A percentile compares a stretch with the other conserved stretches of the same genome.
Evolutionary conservation across 2,113 vertebrate genomes (phyloP).

Genomic region (Dissostichus mawsoni): DNA sequence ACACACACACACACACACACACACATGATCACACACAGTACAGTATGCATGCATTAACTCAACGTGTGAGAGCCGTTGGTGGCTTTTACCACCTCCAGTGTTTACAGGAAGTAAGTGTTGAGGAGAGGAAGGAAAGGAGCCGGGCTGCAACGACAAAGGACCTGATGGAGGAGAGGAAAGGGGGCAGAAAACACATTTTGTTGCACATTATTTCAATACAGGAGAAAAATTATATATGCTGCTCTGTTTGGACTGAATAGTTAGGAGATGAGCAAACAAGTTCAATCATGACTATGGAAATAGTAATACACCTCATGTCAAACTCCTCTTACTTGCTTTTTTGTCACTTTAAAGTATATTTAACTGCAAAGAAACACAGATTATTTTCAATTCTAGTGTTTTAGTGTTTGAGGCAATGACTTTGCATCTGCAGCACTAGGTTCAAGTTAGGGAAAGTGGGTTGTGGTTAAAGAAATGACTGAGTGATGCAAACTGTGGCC

Average conservation of each 20-base stretch:
- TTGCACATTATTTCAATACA: neutral
- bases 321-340: neutral
- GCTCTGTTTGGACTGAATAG: too few species aligned
- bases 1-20: neutral
- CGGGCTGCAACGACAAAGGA: slow-evolving; percentile 20
- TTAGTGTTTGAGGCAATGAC: neutral
- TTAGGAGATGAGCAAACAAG: neutral
- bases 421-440: too few species aligned
- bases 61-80: neutral
- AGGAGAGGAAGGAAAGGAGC: slow-evolving; percentile 68
- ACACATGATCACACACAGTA: neutral
- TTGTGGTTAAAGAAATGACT: too few species aligned
- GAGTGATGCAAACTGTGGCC: too few species aligned
- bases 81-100: slow-evolving; percentile 39
- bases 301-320: neutral
- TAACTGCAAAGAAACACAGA: neutral
- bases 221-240: neutral
- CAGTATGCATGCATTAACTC: neutral
- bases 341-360: neutral
- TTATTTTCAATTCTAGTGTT: neutral
- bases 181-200: neutral
- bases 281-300: neutral
- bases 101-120: slow-evolving; percentile 60
- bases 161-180: slow-evolving; percentile 13
- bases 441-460: too few species aligned